Evolutionary conservation across 2,888 invertebrate species (phyloP).

Genomic region (Bellardia bayeri): DNA sequence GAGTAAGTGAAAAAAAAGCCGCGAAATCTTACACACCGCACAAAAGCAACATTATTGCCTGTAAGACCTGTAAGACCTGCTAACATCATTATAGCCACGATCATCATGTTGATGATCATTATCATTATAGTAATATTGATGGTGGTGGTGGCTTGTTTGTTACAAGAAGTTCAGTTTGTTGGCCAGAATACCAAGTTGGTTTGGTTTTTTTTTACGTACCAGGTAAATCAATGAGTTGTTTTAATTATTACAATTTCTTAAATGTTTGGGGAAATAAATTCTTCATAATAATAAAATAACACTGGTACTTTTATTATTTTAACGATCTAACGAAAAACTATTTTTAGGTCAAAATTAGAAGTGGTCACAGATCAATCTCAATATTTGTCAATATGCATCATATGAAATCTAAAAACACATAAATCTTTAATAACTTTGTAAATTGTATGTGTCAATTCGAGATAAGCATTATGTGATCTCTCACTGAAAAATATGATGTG

Average conservation of each 20-base stretch:
- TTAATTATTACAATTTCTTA: too few relatives aligned
- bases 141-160: not conserved
- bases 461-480: too few relatives aligned
- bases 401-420: too few relatives aligned
- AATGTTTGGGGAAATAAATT: not conserved
- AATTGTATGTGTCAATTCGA: too few relatives aligned
- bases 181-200: not conserved
- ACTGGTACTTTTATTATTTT: too few relatives aligned
- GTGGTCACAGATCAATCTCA: too few relatives aligned
- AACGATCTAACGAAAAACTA: too few relatives aligned
- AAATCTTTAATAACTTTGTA: too few relatives aligned
- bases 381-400: too few relatives aligned
- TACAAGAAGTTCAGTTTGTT: constrained; percentile 12
- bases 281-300: not conserved
- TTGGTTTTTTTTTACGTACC: not conserved
- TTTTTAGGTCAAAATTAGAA: too few relatives aligned
- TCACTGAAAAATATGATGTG: too few relatives aligned
- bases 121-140: constrained; percentile 16
- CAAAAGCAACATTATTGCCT: constrained; percentile 73
- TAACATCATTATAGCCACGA: constrained; percentile 31
- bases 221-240: too few relatives aligned
- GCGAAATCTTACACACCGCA: constrained; percentile 71
- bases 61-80: constrained; percentile 73
- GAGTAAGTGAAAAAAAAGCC: constrained; percentile 50
- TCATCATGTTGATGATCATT: not conserved